A percentile compares a stretch with the other conserved stretches of the same genome.
These are phyloP conservation scores for Phaetusa simplex DNA, from an alignment of 2,113 vertebrate genomes.

Conservation along the genomic window DNA sequence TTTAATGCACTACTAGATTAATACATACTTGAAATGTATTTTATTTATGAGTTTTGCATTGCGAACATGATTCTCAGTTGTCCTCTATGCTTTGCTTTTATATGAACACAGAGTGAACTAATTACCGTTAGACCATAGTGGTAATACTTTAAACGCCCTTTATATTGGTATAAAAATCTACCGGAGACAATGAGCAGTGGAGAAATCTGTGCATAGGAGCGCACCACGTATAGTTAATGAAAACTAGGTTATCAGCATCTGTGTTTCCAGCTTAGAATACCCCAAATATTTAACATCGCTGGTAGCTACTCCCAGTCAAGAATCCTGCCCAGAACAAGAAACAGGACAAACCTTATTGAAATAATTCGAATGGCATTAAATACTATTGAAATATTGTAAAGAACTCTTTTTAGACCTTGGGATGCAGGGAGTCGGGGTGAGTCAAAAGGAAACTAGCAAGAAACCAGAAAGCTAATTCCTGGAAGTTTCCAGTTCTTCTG, in stretches of 20 bases:
- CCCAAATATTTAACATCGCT: neutral
- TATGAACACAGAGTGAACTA: neutral
- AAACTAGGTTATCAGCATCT: neutral
- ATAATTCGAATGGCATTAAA: neutral
- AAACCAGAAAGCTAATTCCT: neutral
- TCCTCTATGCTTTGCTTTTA: neutral
- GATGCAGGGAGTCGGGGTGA: neutral
- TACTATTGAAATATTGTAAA: neutral
- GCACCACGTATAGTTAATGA: neutral
- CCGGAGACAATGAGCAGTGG: rapidly evolving
- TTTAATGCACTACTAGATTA: neutral
- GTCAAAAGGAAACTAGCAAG: neutral
- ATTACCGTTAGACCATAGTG: neutral
- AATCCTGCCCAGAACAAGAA: neutral
- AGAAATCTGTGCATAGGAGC: neutral
- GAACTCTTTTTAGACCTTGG: neutral
- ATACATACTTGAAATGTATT: neutral
- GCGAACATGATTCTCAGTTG: neutral
- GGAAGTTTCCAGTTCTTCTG: neutral
- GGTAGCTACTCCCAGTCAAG: neutral
- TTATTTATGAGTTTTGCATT: neutral
- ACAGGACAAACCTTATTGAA: neutral
- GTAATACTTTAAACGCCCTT: neutral
- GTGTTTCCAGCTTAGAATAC: neutral
- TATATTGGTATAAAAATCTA: neutral